Evolutionary conservation across 2,888 invertebrate species (phyloP).

Genomic region (Caenorhabditis virilis): DNA sequence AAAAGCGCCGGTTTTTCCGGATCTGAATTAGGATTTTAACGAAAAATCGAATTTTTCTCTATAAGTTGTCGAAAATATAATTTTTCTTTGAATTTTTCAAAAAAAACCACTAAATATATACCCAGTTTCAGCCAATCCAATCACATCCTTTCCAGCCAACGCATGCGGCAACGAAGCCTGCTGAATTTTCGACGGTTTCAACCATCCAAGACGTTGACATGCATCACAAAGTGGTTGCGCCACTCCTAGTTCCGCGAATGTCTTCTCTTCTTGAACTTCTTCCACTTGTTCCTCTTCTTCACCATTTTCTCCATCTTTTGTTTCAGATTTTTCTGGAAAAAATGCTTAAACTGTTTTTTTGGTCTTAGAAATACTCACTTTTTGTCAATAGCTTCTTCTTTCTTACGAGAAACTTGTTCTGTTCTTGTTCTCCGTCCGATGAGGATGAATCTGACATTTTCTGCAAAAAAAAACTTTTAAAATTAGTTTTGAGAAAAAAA

Average conservation of each 20-base stretch:
- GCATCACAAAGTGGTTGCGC: constrained; percentile 88
- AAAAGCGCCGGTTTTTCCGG: constrained; percentile 96
- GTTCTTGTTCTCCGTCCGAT: constrained; percentile 44
- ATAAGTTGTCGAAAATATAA: not conserved
- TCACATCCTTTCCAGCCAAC: constrained; percentile 82
- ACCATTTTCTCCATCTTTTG: constrained; percentile 92
- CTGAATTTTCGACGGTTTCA: constrained; percentile 90
- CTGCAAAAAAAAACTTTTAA: not conserved
- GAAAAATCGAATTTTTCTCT: not conserved
- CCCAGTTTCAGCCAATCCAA: constrained; percentile 83
- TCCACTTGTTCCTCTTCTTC: constrained; percentile 81
- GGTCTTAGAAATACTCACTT: constrained; percentile 1
- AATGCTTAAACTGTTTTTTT: not conserved
- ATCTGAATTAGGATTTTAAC: constrained; percentile 69
- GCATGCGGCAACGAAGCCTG: constrained; percentile 89
- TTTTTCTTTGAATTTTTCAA: not conserved
- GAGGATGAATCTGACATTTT: constrained; percentile 55
- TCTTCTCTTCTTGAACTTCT: constrained; percentile 22
- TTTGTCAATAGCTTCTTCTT: constrained; percentile 35
- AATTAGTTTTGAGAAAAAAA: not conserved
- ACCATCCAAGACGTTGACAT: constrained; percentile 91
- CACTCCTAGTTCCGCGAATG: constrained; percentile 76
- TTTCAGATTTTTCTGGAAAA: constrained; percentile 81
- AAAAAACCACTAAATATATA: constrained; percentile 10
- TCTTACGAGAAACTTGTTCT: constrained; percentile 19